phyloP scores from a whole-genome alignment of 2,888 invertebrate species.

The Bugula neritina region DNA sequence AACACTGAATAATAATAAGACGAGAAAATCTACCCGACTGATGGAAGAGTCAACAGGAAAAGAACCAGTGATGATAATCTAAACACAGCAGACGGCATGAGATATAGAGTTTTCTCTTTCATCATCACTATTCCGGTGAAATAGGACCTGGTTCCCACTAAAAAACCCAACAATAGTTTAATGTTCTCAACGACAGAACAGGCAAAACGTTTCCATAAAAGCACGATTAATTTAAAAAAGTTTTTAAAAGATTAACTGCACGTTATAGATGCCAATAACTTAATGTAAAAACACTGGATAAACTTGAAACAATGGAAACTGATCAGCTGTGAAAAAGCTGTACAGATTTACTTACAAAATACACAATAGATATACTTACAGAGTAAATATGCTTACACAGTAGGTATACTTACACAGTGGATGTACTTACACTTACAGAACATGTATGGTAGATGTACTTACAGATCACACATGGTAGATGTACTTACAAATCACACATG shows the following conservation, averaged over 20 bases:
- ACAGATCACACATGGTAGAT: background rate
- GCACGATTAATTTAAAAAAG: too few relatives aligned
- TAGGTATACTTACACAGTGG: background rate
- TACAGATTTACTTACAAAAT: too few relatives aligned
- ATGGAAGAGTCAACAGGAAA: background rate
- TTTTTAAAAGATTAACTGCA: too few relatives aligned
- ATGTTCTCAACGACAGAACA: too few relatives aligned
- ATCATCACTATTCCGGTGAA: constrained; percentile 10
- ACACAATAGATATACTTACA: background rate
- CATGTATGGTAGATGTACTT: background rate
- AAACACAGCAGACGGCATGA: background rate
- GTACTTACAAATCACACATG: background rate
- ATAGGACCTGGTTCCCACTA: constrained; percentile 14
- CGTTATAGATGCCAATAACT: too few relatives aligned
- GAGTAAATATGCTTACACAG: background rate
- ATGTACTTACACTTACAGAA: background rate
- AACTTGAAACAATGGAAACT: too few relatives aligned
- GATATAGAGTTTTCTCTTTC: constrained; percentile 7
- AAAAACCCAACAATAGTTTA: background rate
- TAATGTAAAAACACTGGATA: too few relatives aligned
- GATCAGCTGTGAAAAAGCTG: too few relatives aligned
- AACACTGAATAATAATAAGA: too few relatives aligned
- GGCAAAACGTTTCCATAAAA: too few relatives aligned
- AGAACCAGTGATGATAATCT: background rate
- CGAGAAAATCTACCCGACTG: background rate